phyloP scores from a whole-genome alignment of 2,113 vertebrate genomes.

The Otis tarda region DNA sequence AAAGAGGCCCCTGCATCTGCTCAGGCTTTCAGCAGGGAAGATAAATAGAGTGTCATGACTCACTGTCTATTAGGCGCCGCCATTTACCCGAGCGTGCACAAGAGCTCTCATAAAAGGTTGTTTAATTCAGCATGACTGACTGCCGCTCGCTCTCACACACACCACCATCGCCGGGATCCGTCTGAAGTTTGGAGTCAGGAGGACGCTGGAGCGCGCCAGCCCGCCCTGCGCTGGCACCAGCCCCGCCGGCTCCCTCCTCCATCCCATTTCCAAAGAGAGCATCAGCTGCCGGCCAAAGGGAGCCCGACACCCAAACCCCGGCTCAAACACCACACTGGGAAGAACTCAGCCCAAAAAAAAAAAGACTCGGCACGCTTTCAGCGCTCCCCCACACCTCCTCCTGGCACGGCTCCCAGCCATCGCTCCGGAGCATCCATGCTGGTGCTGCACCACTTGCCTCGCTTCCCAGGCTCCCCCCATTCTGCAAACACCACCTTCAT shows the following conservation, averaged over 20 bases:
- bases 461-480: neutral
- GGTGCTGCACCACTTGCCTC: neutral
- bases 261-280: neutral
- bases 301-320: neutral
- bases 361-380: neutral
- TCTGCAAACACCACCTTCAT: neutral
- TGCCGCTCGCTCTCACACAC: neutral
- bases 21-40: constrained; percentile 4
- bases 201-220: neutral
- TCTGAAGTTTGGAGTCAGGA: neutral
- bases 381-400: neutral
- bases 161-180: neutral
- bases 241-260: neutral
- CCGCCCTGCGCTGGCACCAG: neutral
- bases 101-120: neutral
- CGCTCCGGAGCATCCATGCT: neutral
- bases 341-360: neutral
- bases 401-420: neutral
- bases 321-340: neutral
- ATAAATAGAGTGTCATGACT: constrained; percentile 1
- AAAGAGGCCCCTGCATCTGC: constrained; percentile 15
- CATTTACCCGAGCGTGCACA: neutral
- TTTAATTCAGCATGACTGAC: neutral
- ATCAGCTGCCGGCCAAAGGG: rapidly evolving
- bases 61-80: neutral